A percentile compares a stretch with the other conserved stretches of the same genome.
Conservation (phyloP, 2,797 vertebrate genomes). For the Mus spretus region DNA sequence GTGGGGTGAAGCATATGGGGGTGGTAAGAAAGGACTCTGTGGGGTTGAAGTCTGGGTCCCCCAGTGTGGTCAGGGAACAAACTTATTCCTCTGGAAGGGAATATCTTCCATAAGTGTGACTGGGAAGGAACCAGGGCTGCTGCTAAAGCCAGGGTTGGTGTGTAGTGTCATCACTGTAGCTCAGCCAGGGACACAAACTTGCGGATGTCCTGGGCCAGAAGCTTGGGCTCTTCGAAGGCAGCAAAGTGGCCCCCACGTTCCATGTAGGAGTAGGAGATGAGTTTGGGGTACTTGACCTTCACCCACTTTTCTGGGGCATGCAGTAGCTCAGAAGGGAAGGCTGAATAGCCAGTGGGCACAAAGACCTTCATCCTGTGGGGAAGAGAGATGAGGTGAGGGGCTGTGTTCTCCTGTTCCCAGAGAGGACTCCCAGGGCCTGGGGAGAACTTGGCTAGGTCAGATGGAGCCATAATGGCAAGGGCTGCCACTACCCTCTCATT, state of each 20-base stretch:
- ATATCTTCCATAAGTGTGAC: background rate
- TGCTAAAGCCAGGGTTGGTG: rapidly evolving
- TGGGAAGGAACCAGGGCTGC: background rate
- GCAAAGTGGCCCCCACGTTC: constrained; percentile 89
- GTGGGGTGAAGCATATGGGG: too few species aligned
- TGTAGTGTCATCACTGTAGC: constrained; percentile 69
- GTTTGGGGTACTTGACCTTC: constrained; percentile 86
- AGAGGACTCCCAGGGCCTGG: rapidly evolving
- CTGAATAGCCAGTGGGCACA: constrained; percentile 89
- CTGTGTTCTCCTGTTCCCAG: background rate
- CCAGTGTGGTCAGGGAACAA: background rate
- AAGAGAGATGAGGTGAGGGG: background rate
- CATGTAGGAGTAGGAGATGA: constrained; percentile 89
- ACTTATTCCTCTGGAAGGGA: background rate
- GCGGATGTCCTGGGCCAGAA: constrained; percentile 89
- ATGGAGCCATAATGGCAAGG: background rate
- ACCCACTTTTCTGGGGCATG: constrained; percentile 86
- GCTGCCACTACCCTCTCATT: background rate
- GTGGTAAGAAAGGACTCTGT: background rate
- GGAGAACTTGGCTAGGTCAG: rapidly evolving
- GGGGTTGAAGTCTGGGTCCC: background rate
- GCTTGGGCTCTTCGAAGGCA: constrained; percentile 89
- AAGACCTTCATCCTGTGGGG: constrained; percentile 86
- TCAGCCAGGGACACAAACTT: constrained; percentile 88
- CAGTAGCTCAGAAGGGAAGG: constrained; percentile 88